Base-by-base conservation (phyloP, 1,140 invertebrate genomes). In the Laupala kohalensis region DNA sequence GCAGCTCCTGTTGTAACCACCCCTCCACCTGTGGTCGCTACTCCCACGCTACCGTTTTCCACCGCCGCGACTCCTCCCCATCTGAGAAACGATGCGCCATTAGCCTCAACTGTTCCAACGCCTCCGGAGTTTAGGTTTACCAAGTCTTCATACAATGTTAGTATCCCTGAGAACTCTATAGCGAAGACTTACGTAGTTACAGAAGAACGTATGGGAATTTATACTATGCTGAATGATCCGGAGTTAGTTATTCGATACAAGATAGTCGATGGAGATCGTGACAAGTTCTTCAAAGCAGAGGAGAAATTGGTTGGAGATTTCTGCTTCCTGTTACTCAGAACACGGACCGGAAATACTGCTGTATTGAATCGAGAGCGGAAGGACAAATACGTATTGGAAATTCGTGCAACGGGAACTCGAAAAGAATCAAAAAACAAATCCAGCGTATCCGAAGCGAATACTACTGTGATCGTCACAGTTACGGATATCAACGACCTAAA, bases 221-320 rank as follows among this genome's bases (percentile, higher is more conserved):
- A 77, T 25, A 66, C 82, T 24, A 77, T 84, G 13, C 86, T 90
- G 71, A 25, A 37, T 67, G 78, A 82, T 69, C 73, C 79, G 12
- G 74, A 77, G 6, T 74, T 81, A 0, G 76, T 77, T n/a, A 84
- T 97, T 15, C 88, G 90, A 73, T 95, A 89, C 80, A 89, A 90
- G 75, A 95, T 98, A 79, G 83, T 89, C 19, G 86, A 86, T 74
- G 94, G 94, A 27, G 93, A 97, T 80, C 86, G 88, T 27, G 89
- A 94, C 71, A 92, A 92, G 77, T 91, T 97, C 78, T 98, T 98
- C 83, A 96, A 95, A 79, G 92, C 93, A 0, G 95, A 97, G 78
- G 89, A 93, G 69, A 83, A 88, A 19, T 81, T 88, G 28, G 90
- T 98, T 13, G 95, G 95, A 25, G 93, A 97, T 82, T 97, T 97